Evolutionary conservation across 1,140 invertebrate genomes (phyloP), one percentile per base, ranked within the genome.

Genomic region (Drosophila elegans): DNA sequence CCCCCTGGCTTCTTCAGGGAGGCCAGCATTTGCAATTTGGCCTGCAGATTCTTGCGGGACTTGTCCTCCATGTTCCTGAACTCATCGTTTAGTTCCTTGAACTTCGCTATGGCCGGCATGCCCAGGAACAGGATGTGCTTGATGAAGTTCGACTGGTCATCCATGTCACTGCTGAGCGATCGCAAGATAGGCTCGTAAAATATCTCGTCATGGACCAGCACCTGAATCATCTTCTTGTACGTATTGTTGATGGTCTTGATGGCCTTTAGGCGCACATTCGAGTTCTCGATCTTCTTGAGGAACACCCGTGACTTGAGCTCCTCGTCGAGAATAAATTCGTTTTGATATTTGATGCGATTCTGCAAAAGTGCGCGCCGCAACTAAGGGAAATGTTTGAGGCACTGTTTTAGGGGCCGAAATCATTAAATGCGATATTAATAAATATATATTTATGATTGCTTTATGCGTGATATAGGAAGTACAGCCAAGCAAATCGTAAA

Each of bases 121-220:
- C 91, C 91, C 34, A 92, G 57, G 44, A 83, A 79, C 10, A 91
- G 73, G 13, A 91, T 91, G 27, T 91, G 85, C 16, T 92, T 91
- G 38, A 91, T 92, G 10, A 92, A 92, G 21, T 79, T 85, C 1
- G 81, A 32, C 44, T 92, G 91, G 60, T 92, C 91, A 16, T 92
- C 89, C 74, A 91, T 91, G 41, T 92, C 91, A 3, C 41, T 42
- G 29, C 57, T 69, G 3, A 92, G 78, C 9, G 91, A 91, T 3
- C 78, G 74, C 27, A 92, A 53, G 5, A 92, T 91, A 21, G 91
- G 91, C 46, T 92, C 90, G 54, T 91, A 92, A 34, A 91, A 92
- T 13, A 91, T 91, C 11, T 75, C 73, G 56, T 92, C 91, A n/a
- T 91, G 85, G 2, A 72, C 29, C 2, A 92, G 56, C n/a, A 91